Base-by-base conservation (phyloP, 2,113 vertebrate genomes). In the Colinus virginianus region DNA sequence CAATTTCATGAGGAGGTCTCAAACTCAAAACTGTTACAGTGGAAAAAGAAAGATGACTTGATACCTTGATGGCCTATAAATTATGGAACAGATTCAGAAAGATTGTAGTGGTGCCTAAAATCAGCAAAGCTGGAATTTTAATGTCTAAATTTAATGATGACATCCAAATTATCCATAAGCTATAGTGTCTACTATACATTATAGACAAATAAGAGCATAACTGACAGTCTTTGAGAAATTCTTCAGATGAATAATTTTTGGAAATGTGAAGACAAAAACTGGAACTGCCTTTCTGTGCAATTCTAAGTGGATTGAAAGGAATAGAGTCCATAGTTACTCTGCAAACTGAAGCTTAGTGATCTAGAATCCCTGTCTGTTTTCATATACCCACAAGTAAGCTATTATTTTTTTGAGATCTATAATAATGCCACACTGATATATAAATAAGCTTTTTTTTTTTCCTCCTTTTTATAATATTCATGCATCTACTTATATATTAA, bases 341-440 rank as follows among this genome's bases (percentile, higher is more conserved):
- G 7, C 6, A 83, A 51, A 32, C 14, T 62, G 23, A 66, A 95
- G 74, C 7, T 64, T 26, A 17, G 20, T 48, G 36, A 70, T 17
- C 22, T 61, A 36, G 30, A 61, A 9, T 61, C 22, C 14, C 16
- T 42, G 1, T 64, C 48, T 83, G 10, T 23, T 40, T 38, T 68
- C 74, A 21, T 25, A 45, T 53, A 43, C 3, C 3, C 14, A 42
- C 70, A 64, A 56, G 53, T 2, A 45, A 26, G 1, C 6, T 38
- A 20, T 26, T 72, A 62, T 63, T 14, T 43, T 75, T 70, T 38
- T 5, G 8, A 61, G 32, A 28, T 84, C 58, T 32, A 70, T 62
- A n/a, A 3, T 40, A 40, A 8, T 75, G 2, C 13, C 12, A 2
- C 3, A 69, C 8, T n/a, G 16, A 75, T 55, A 45, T 0, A 4